Evolutionary conservation across 2,797 vertebrate genomes (phyloP).

Genomic region (Eulemur rubriventer): DNA sequence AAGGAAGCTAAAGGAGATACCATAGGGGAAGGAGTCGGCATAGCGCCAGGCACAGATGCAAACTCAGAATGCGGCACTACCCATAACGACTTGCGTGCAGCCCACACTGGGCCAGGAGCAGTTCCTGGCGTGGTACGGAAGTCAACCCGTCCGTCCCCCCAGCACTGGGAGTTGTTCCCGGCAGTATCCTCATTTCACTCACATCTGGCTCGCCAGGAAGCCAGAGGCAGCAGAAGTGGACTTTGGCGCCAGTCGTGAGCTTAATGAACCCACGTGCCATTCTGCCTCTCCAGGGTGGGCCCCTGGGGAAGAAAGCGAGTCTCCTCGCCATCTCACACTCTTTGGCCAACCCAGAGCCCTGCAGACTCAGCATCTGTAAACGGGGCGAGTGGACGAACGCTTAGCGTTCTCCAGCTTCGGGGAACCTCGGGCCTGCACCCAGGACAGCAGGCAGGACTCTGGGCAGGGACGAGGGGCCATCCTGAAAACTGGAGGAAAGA

Average conservation of each 20-base stretch:
- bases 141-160: too few relatives aligned
- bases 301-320: rapidly evolving
- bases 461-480: background rate
- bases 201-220: background rate
- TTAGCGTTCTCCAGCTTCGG: background rate
- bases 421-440: rapidly evolving
- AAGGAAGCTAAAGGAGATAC: background rate
- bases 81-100: rapidly evolving
- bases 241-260: background rate
- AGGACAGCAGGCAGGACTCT: background rate
- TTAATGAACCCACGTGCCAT: rapidly evolving
- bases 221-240: background rate
- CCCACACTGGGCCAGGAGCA: rapidly evolving
- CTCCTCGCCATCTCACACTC: background rate
- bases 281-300: too few relatives aligned
- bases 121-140: rapidly evolving
- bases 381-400: rapidly evolving
- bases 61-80: too few relatives aligned
- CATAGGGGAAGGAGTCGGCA: background rate
- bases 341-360: background rate
- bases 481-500: background rate
- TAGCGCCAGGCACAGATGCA: background rate
- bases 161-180: background rate
- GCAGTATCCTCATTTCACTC: too few relatives aligned
- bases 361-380: background rate